Percentiles rank a stretch among this genome's conserved stretches.
These are phyloP conservation scores for Pyralis farinalis DNA, from an alignment of 2,888 invertebrate species.

Conservation along the genomic window DNA sequence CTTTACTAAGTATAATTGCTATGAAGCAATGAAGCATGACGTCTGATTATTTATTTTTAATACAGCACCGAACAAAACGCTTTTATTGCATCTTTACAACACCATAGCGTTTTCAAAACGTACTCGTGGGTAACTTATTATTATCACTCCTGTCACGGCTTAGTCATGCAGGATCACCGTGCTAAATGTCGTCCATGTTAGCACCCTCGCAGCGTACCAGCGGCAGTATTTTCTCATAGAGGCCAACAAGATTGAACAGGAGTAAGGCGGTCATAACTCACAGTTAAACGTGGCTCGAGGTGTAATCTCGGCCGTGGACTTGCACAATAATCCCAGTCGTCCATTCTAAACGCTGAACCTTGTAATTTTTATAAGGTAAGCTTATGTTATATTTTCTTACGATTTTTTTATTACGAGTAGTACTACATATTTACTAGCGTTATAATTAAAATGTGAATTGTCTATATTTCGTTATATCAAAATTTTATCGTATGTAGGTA, in stretches of 20 bases:
- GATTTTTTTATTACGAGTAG: too few species aligned
- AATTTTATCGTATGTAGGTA: too few species aligned
- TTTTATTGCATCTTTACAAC: too few species aligned
- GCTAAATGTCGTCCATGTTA: conserved; percentile 29
- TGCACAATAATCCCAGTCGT: conserved; percentile 63
- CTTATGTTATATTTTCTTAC: not conserved
- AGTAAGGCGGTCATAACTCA: conserved; percentile 74
- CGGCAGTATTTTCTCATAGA: conserved; percentile 75
- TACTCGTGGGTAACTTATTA: too few species aligned
- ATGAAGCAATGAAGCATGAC: too few species aligned
- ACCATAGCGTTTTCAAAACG: too few species aligned
- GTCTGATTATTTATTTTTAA: too few species aligned
- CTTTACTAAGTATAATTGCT: too few species aligned
- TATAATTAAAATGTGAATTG: too few species aligned
- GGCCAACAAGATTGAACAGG: conserved; percentile 68
- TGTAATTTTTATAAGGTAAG: conserved; percentile 54
- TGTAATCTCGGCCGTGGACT: conserved; percentile 68
- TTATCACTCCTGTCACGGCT: not conserved
- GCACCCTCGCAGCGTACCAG: conserved; percentile 50
- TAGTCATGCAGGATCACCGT: not conserved
- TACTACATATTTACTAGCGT: too few species aligned
- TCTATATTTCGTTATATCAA: too few species aligned
- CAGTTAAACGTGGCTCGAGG: conserved; percentile 63
- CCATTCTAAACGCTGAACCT: conserved; percentile 49
- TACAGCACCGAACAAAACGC: too few species aligned